phyloP scores from a whole-genome alignment of 2,888 invertebrate species.

The Drosophila paranaensis region DNA sequence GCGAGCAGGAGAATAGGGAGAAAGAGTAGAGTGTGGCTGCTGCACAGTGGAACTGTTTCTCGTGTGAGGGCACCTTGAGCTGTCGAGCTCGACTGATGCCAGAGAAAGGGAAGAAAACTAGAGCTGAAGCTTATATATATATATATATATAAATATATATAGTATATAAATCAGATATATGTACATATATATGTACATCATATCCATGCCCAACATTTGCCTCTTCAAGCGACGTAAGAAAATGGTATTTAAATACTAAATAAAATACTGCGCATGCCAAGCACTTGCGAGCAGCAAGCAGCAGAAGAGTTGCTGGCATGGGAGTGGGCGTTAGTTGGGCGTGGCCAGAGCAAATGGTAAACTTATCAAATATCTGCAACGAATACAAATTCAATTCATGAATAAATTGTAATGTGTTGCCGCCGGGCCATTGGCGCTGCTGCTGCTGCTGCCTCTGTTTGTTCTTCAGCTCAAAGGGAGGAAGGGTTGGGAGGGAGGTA shows the following conservation, averaged over 20 bases:
- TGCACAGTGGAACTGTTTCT: conserved; percentile 2
- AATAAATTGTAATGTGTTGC: conserved; percentile 75
- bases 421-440: conserved; percentile 37
- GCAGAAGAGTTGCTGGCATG: neutral
- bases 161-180: neutral
- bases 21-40: neutral
- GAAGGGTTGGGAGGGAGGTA: neutral
- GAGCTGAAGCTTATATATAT: neutral
- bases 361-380: conserved; percentile 77
- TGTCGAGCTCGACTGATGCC: too few relatives aligned
- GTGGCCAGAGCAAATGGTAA: conserved; percentile 48
- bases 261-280: conserved; percentile 31
- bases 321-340: neutral
- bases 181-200: neutral
- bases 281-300: neutral
- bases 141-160: neutral
- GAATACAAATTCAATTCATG: conserved; percentile 82
- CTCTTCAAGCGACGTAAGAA: too few relatives aligned
- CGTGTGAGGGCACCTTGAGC: conserved; percentile 1
- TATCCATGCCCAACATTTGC: too few relatives aligned
- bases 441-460: conserved; percentile 1
- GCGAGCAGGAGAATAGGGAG: neutral
- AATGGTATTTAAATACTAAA: conserved; percentile 41
- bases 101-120: too few relatives aligned
- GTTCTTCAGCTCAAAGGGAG: neutral